A percentile compares a stretch with the other conserved stretches of the same genome.
Evolutionary conservation across 2,888 invertebrate species (phyloP).

Genomic region (Phania funesta): DNA sequence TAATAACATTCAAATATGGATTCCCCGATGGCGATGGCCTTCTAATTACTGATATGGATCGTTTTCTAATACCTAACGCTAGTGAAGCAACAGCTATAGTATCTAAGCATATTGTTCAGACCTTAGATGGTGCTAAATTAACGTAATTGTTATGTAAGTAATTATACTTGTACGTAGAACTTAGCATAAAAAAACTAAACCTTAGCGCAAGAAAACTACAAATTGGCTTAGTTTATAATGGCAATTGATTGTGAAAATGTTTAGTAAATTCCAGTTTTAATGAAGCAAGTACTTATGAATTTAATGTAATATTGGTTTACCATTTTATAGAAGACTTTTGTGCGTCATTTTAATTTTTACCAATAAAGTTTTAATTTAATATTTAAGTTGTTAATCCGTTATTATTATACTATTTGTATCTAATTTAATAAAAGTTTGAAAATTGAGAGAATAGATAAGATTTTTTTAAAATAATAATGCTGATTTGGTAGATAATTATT

Average conservation of each 20-base stretch:
- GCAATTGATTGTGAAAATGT: not conserved
- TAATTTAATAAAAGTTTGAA: too few relatives aligned
- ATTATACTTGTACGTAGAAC: conserved; percentile 41
- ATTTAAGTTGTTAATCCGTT: too few relatives aligned
- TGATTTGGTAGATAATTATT: too few relatives aligned
- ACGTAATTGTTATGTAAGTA: conserved; percentile 73
- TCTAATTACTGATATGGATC: conserved; percentile 93
- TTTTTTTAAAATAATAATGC: too few relatives aligned
- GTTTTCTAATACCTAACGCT: conserved; percentile 95
- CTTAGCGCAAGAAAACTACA: conserved; percentile 4
- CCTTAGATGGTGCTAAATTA: conserved; percentile 73
- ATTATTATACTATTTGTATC: too few relatives aligned
- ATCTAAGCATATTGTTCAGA: conserved; percentile 89
- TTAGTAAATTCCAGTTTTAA: not conserved
- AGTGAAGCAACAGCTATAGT: conserved; percentile 93
- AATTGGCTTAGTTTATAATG: not conserved
- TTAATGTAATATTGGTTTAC: too few relatives aligned
- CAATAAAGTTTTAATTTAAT: too few relatives aligned
- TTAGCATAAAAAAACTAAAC: conserved; percentile 40
- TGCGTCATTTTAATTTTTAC: too few relatives aligned
- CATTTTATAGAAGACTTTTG: too few relatives aligned
- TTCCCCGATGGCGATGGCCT: conserved; percentile 89
- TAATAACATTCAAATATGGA: conserved; percentile 98
- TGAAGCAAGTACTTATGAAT: too few relatives aligned
- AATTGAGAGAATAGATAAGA: too few relatives aligned